phyloP scores from a whole-genome alignment of 1,140 invertebrate species.

The Trissolcus basalis region DNA sequence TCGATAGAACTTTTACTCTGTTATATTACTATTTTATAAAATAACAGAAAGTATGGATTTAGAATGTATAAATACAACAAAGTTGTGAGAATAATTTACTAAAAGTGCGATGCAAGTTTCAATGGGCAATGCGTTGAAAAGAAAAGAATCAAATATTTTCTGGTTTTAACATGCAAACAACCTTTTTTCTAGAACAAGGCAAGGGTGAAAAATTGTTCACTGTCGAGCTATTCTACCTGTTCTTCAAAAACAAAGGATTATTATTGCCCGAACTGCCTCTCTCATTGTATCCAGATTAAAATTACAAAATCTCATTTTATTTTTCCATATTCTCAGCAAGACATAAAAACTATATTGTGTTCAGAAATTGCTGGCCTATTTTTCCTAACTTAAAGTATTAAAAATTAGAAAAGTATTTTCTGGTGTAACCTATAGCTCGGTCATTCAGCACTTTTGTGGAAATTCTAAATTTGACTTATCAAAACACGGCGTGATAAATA shows the following conservation, averaged over 20 bases:
- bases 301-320: neutral
- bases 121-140: too few species aligned
- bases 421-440: neutral
- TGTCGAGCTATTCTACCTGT: neutral
- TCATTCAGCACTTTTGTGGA: neutral
- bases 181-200: neutral
- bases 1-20: too few species aligned
- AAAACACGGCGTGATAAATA: neutral
- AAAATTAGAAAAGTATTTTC: neutral
- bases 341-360: neutral
- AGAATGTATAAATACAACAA: too few species aligned
- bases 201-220: neutral
- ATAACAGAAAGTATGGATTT: too few species aligned
- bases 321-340: neutral
- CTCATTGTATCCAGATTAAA: neutral
- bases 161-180: too few species aligned
- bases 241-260: constrained; percentile 1
- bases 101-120: too few species aligned
- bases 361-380: neutral
- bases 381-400: neutral
- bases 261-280: neutral
- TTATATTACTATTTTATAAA: too few species aligned
- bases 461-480: neutral
- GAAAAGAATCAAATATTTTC: too few species aligned
- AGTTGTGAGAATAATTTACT: too few species aligned